These are phyloP conservation scores for Rhyacophila brunnea DNA, from an alignment of 1,140 invertebrate genomes.

Conservation along the genomic window DNA sequence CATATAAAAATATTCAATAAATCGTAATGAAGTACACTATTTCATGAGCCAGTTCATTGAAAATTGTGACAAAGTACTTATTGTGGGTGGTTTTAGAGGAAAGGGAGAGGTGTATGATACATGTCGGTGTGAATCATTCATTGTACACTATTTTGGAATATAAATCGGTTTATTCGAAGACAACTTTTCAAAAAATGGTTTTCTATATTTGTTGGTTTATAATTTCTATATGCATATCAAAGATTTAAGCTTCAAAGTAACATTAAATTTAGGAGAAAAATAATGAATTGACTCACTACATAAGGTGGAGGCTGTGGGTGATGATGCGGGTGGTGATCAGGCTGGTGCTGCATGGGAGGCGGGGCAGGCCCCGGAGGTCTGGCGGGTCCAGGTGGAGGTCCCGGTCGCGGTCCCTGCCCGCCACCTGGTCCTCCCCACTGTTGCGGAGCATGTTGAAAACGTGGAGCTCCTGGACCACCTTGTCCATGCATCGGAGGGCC, in stretches of 20 bases:
- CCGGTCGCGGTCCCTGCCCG: slow-evolving; percentile 15
- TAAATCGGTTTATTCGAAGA: too few relatives aligned
- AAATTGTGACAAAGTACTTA: too few relatives aligned
- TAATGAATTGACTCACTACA: slow-evolving; percentile 2
- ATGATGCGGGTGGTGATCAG: slow-evolving; percentile 26
- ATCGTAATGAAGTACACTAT: too few relatives aligned
- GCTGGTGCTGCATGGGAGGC: slow-evolving; percentile 19
- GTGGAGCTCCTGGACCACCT: slow-evolving; percentile 31
- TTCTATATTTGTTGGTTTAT: too few relatives aligned
- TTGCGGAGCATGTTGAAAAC: slow-evolving; percentile 31
- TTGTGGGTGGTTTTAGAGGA: too few relatives aligned
- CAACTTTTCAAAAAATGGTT: too few relatives aligned
- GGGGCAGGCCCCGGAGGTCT: slow-evolving; percentile 21
- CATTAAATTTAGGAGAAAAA: background rate
- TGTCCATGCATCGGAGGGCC: slow-evolving; percentile 49
- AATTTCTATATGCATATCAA: too few relatives aligned
- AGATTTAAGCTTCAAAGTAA: background rate
- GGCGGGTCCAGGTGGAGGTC: slow-evolving; percentile 19
- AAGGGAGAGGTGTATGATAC: too few relatives aligned
- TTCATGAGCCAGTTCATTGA: too few relatives aligned
- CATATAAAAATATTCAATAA: too few relatives aligned
- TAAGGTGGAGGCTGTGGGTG: slow-evolving; percentile 27
- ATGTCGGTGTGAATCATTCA: too few relatives aligned
- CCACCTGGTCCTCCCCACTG: slow-evolving; percentile 23
- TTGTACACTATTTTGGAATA: too few relatives aligned